These are phyloP conservation scores for Galeopterus variegatus DNA, from an alignment of 2,113 vertebrate species.

Conservation along the genomic window DNA sequence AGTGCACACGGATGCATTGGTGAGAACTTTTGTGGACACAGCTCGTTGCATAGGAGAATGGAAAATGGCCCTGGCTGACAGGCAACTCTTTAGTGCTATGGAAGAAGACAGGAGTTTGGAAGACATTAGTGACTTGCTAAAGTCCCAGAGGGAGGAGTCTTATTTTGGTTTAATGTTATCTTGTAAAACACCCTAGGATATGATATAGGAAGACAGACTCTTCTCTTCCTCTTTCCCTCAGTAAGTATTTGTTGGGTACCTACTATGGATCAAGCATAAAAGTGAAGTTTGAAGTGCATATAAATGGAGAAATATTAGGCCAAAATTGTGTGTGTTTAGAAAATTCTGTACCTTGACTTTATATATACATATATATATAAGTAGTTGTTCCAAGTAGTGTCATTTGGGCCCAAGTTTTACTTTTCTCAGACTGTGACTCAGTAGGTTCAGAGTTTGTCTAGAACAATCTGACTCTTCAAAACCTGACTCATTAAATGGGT, in stretches of 20 bases:
- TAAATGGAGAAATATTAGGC: not conserved
- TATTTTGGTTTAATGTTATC: not conserved
- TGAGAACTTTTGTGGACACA: not conserved
- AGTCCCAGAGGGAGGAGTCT: not conserved
- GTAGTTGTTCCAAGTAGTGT: not conserved
- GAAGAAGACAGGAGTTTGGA: not conserved
- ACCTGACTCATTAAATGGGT: not conserved
- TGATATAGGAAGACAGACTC: not conserved
- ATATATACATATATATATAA: not conserved
- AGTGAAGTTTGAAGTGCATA: not conserved
- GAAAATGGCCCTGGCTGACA: not conserved
- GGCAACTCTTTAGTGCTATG: not conserved
- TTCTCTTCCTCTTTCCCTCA: not conserved
- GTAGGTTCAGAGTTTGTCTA: not conserved
- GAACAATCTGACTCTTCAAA: slow-evolving; percentile 19
- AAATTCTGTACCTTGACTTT: not conserved
- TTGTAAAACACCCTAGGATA: not conserved
- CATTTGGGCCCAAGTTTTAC: not conserved
- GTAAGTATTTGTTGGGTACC: not conserved
- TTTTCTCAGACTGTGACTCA: not conserved
- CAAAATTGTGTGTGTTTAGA: slow-evolving; percentile 10
- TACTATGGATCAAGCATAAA: not conserved
- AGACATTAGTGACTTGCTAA: not conserved
- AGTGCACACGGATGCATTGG: not conserved
- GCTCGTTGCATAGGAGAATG: not conserved